Conservation (phyloP, 2,113 vertebrate genomes). For the Crotalus helleri region DNA sequence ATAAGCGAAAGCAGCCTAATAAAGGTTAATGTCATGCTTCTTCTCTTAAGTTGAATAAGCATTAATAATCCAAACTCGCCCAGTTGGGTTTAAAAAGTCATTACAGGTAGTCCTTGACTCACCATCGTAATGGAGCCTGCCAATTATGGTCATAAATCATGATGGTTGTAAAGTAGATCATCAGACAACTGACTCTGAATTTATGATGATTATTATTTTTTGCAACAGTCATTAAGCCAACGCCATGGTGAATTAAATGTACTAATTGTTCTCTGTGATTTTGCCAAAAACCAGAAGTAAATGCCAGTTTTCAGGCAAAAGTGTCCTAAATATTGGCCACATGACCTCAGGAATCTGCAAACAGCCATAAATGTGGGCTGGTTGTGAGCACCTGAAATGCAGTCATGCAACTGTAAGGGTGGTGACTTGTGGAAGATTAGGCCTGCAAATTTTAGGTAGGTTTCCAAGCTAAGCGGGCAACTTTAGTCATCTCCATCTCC, state of each 20-base stretch:
- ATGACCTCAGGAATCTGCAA: background rate
- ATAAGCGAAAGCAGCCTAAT: background rate
- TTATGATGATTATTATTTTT: background rate
- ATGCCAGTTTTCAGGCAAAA: background rate
- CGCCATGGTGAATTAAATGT: background rate
- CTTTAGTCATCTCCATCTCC: background rate
- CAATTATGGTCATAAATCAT: background rate
- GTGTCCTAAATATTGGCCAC: background rate
- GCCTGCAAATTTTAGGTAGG: background rate
- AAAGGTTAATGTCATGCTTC: background rate
- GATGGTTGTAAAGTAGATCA: background rate
- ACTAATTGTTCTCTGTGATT: background rate
- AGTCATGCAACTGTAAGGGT: background rate
- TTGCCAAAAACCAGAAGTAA: background rate
- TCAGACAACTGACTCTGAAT: background rate
- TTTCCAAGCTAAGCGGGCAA: background rate
- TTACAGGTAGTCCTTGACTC: background rate
- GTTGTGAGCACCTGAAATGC: background rate
- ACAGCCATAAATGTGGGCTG: background rate
- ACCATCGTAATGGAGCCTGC: background rate
- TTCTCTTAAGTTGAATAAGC: background rate
- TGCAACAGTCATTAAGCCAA: background rate
- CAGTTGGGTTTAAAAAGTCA: background rate
- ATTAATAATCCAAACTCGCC: background rate
- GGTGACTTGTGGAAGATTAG: background rate